A percentile compares a stretch with the other conserved stretches of the same genome.
Evolutionary conservation across 2,113 vertebrate genomes (phyloP).

Genomic region (Toxotes jaculatrix): DNA sequence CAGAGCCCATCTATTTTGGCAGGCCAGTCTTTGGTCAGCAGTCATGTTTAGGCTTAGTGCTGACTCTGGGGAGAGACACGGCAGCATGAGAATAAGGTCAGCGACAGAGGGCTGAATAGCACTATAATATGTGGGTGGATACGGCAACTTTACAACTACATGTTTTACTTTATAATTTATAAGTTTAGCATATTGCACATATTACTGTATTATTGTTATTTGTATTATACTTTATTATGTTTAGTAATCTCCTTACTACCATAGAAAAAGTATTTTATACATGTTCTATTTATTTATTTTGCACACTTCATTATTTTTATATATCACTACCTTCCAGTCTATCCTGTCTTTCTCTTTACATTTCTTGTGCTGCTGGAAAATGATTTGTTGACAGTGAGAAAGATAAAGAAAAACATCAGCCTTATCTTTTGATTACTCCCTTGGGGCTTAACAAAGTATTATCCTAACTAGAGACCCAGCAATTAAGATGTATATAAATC

Average conservation of each 20-base stretch:
- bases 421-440: background rate
- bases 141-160: background rate
- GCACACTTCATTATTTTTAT: no score
- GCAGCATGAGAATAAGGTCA: constrained; percentile 66
- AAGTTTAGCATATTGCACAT: background rate
- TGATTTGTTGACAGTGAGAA: background rate
- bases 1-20: constrained; percentile 62
- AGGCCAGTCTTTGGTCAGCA: constrained; percentile 62
- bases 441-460: background rate
- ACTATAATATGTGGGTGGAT: background rate
- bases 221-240: background rate
- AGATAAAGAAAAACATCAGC: background rate
- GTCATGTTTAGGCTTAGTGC: constrained; percentile 62
- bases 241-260: no score
- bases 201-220: background rate
- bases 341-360: no score
- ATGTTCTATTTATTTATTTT: background rate
- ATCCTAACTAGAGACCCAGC: background rate
- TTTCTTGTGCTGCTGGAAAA: no score
- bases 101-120: background rate
- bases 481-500: background rate
- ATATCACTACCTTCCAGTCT: no score
- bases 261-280: no score
- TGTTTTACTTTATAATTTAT: background rate
- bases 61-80: constrained; percentile 36